A percentile compares a stretch with the other conserved stretches of the same genome.
phyloP scores from a whole-genome alignment of 2,888 invertebrate species.

The Platycnemis pennipes region DNA sequence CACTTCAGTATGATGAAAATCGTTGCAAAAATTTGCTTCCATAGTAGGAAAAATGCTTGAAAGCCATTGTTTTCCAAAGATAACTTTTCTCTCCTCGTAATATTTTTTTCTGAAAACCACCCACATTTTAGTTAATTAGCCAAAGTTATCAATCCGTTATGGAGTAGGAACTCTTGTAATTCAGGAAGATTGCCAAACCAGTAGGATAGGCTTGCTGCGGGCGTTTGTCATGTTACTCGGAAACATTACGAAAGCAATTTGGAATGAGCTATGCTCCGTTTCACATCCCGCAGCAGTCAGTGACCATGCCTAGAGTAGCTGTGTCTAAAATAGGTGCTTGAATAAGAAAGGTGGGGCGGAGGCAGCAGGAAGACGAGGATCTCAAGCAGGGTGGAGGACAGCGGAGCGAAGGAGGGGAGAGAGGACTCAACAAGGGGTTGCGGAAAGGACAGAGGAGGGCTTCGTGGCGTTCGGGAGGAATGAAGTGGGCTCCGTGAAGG shows the following conservation, averaged over 20 bases:
- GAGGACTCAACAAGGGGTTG: not conserved
- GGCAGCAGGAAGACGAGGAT: not conserved
- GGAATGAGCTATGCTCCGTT: not conserved
- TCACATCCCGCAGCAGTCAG: not conserved
- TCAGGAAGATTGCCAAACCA: no score
- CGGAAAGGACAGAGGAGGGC: not conserved
- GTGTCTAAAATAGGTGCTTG: not conserved
- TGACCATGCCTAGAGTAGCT: not conserved
- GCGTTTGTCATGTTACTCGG: not conserved
- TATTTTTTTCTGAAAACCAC: no score
- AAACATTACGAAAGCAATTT: not conserved
- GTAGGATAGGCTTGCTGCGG: no score
- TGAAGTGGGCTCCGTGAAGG: not conserved
- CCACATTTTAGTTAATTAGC: no score
- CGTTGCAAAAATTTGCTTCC: no score
- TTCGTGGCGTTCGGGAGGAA: not conserved
- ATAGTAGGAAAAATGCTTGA: no score
- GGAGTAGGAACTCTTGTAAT: no score
- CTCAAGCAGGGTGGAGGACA: not conserved
- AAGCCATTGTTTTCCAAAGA: no score
- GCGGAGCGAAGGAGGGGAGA: not conserved
- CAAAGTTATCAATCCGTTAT: no score
- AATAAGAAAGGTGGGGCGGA: not conserved
- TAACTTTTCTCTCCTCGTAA: no score
- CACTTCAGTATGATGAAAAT: no score